These are phyloP conservation scores for Drosophila carrolli DNA, from an alignment of 1,140 invertebrate species.

Conservation along the genomic window DNA sequence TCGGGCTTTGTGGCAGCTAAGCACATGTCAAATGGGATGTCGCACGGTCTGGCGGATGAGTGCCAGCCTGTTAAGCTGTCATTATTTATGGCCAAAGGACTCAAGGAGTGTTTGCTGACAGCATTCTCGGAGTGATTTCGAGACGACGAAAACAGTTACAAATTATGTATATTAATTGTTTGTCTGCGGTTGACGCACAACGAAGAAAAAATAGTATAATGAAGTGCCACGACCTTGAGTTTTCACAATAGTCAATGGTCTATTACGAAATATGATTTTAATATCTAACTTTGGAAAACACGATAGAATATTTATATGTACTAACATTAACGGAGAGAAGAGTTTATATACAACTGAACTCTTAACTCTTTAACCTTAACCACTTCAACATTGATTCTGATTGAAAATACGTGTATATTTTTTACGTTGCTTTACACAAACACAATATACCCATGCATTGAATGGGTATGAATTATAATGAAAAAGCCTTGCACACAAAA, in stretches of 20 bases:
- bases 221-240: not conserved
- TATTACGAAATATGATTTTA: too few relatives aligned
- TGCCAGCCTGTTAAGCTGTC: slow-evolving; percentile 55
- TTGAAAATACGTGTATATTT: not conserved
- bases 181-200: slow-evolving; percentile 34
- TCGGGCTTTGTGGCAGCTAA: slow-evolving; percentile 53
- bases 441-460: not conserved
- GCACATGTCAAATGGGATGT: slow-evolving; percentile 68
- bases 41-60: slow-evolving; percentile 28
- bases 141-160: slow-evolving; percentile 60
- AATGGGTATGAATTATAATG: not conserved
- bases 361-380: too few relatives aligned
- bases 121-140: slow-evolving; percentile 55
- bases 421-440: not conserved
- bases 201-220: not conserved
- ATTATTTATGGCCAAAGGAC: slow-evolving; percentile 65
- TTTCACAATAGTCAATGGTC: too few relatives aligned
- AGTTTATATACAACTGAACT: too few relatives aligned
- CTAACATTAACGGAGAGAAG: too few relatives aligned
- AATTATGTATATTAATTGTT: slow-evolving; percentile 79
- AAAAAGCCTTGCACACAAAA: slow-evolving; percentile 34
- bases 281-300: too few relatives aligned
- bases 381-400: not conserved
- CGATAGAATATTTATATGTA: too few relatives aligned
- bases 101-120: slow-evolving; percentile 65